phyloP scores from a whole-genome alignment of 1,140 invertebrate species.

The Panagrolaimus sp. region DNA sequence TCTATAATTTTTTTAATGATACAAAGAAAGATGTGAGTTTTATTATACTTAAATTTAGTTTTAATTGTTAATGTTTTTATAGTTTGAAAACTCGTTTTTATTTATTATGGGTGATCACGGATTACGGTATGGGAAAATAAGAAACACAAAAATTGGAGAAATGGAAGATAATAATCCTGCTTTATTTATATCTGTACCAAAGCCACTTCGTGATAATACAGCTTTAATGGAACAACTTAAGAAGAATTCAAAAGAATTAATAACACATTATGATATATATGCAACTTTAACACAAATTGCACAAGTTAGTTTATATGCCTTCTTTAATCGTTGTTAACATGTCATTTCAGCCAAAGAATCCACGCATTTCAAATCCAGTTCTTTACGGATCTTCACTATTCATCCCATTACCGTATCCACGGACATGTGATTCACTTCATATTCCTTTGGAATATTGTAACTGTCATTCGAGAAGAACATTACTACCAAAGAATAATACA shows the following conservation, averaged over 20 bases:
- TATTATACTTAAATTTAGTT: background rate
- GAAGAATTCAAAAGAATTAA: constrained; percentile 16
- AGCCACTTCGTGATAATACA: constrained; percentile 16
- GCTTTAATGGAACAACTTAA: background rate
- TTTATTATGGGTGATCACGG: constrained; percentile 36
- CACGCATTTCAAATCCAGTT: too few relatives aligned
- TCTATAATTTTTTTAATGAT: constrained; percentile 9
- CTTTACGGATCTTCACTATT: too few relatives aligned
- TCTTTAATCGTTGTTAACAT: too few relatives aligned
- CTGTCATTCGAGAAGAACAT: too few relatives aligned
- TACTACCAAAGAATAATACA: too few relatives aligned
- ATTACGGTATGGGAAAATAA: constrained; percentile 6
- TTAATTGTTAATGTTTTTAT: constrained; percentile 11
- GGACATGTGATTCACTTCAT: too few relatives aligned
- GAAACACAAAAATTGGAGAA: constrained; percentile 17
- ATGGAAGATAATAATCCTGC: constrained; percentile 36
- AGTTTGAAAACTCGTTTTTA: constrained; percentile 32
- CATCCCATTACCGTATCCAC: too few relatives aligned
- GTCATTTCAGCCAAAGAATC: too few relatives aligned
- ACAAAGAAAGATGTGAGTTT: background rate
- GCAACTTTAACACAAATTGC: constrained; percentile 31
- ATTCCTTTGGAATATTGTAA: too few relatives aligned
- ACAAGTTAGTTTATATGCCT: too few relatives aligned
- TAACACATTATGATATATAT: constrained; percentile 31
- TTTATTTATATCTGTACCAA: constrained; percentile 23